Evolutionary conservation across 2,888 invertebrate species (phyloP).

Genomic region (Galeopsomyia nigrocyanea): DNA sequence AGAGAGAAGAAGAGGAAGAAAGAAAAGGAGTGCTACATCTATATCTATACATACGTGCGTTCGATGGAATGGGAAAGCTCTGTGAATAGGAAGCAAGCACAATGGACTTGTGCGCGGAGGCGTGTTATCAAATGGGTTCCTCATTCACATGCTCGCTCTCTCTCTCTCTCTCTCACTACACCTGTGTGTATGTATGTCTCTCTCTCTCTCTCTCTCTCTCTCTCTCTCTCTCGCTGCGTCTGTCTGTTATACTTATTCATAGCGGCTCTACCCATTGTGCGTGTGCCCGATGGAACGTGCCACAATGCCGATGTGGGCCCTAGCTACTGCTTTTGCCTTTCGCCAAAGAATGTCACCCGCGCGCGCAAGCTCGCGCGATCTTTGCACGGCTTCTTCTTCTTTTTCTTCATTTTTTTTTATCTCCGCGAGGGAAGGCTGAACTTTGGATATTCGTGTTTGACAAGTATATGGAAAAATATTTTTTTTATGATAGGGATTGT

Average conservation of each 20-base stretch:
- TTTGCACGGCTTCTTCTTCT: too few relatives aligned
- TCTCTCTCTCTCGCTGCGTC: slow-evolving; percentile 57
- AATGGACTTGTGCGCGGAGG: slow-evolving; percentile 65
- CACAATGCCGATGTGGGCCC: slow-evolving; percentile 67
- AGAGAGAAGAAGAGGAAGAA: slow-evolving; percentile 39
- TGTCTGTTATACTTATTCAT: slow-evolving; percentile 69
- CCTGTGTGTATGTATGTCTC: slow-evolving; percentile 59
- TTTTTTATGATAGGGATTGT: too few relatives aligned
- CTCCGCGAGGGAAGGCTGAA: too few relatives aligned
- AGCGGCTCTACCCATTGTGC: slow-evolving; percentile 63
- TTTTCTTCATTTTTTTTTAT: too few relatives aligned
- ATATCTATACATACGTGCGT: too few relatives aligned
- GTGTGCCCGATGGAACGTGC: slow-evolving; percentile 68
- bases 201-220: slow-evolving; percentile 64
- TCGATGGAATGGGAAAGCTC: slow-evolving; percentile 52
- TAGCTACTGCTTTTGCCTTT: slow-evolving; percentile 43
- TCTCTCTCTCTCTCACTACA: background rate
- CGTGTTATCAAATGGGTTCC: slow-evolving; percentile 70
- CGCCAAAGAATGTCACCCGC: background rate
- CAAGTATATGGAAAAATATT: too few relatives aligned
- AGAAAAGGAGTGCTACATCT: slow-evolving; percentile 24
- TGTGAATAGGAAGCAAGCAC: slow-evolving; percentile 68
- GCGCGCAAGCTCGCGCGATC: too few relatives aligned
- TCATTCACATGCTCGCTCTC: slow-evolving; percentile 66
- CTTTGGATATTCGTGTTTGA: too few relatives aligned